phyloP scores from a whole-genome alignment of 2,113 vertebrate species.

The Aphyosemion australe region DNA sequence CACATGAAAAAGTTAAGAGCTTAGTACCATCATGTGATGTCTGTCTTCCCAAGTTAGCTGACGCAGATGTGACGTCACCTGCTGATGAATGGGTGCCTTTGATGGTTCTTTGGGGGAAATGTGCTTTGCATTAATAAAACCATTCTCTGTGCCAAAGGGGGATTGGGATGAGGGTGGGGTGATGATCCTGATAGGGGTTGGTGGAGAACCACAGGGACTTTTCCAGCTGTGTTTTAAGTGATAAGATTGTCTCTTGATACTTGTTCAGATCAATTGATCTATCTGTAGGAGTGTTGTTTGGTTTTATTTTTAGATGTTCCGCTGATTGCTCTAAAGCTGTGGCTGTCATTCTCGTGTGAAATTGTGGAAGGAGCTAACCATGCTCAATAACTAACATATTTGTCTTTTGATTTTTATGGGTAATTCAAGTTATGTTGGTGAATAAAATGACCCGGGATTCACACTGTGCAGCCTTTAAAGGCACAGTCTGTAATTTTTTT shows the following conservation, averaged over 20 bases:
- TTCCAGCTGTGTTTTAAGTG: constrained; percentile 16
- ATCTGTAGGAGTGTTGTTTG: neutral
- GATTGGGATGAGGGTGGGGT: constrained; percentile 7
- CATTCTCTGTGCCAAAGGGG: constrained; percentile 24
- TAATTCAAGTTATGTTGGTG: neutral
- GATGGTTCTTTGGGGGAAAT: constrained; percentile 15
- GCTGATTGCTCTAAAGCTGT: constrained; percentile 1
- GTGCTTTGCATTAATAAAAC: constrained; percentile 50
- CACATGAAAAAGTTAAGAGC: constrained; percentile 56
- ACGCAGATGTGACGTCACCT: constrained; percentile 67
- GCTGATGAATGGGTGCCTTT: constrained; percentile 67
- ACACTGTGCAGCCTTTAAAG: too few relatives aligned
- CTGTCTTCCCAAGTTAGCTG: constrained; percentile 57
- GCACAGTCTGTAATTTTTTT: too few relatives aligned
- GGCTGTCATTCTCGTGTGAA: constrained; percentile 12
- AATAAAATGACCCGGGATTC: too few relatives aligned
- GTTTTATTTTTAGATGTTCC: neutral
- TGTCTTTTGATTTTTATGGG: constrained; percentile 9
- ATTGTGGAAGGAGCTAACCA: neutral
- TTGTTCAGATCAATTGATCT: constrained; percentile 1
- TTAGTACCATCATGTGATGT: constrained; percentile 73
- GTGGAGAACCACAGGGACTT: constrained; percentile 20
- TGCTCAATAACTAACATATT: neutral
- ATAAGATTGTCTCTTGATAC: constrained; percentile 2
- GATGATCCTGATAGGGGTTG: constrained; percentile 17